Conservation (phyloP, 2,888 invertebrate species). For the Melipona bicolor region DNA sequence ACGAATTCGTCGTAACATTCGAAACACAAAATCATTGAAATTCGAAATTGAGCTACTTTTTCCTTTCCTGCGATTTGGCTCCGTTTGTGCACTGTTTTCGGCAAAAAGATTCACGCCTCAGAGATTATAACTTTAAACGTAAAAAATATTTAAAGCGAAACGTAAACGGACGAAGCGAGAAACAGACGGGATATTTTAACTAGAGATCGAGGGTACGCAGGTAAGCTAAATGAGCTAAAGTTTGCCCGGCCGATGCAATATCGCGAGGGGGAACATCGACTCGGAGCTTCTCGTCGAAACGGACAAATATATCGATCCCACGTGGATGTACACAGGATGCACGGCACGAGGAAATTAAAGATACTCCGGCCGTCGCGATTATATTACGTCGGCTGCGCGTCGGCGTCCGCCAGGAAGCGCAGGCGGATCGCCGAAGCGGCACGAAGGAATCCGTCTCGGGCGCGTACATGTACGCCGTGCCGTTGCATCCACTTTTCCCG, state of each 20-base stretch:
- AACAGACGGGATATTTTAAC: too few relatives aligned
- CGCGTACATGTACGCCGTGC: neutral
- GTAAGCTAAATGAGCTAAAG: neutral
- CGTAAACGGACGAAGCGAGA: too few relatives aligned
- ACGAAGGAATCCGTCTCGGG: slow-evolving; percentile 39
- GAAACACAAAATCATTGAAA: too few relatives aligned
- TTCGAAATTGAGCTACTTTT: too few relatives aligned
- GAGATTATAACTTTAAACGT: too few relatives aligned
- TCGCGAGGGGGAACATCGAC: neutral
- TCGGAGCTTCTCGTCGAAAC: neutral
- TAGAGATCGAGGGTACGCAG: neutral
- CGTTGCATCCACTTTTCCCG: slow-evolving; percentile 57
- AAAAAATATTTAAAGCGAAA: too few relatives aligned
- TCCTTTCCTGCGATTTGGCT: too few relatives aligned
- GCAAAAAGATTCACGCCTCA: too few relatives aligned
- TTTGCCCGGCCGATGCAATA: neutral
- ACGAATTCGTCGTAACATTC: too few relatives aligned
- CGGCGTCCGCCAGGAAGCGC: slow-evolving; percentile 10
- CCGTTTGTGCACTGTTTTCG: too few relatives aligned
- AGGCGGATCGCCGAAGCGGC: slow-evolving; percentile 13
- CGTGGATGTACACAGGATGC: neutral
- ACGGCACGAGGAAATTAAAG: slow-evolving; percentile 38
- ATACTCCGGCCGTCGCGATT: slow-evolving; percentile 11
- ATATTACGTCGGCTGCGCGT: slow-evolving; percentile 9
- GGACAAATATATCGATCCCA: neutral